Evolutionary conservation across 2,113 vertebrate genomes (phyloP).

Genomic region (Pimephales promelas): DNA sequence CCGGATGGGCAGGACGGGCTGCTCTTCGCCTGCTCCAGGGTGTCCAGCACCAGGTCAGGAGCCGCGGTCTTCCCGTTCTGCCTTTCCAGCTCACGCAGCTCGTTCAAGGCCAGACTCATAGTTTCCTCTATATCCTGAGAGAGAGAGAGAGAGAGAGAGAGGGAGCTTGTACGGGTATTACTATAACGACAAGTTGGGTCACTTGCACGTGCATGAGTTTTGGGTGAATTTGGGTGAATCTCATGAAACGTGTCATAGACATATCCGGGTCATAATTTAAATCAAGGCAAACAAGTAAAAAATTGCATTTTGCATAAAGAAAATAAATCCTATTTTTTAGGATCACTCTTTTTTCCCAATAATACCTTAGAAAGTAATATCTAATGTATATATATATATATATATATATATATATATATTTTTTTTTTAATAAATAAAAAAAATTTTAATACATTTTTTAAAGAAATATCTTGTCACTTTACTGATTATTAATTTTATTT

Average conservation of each 20-base stretch:
- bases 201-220: neutral
- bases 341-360: neutral
- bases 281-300: neutral
- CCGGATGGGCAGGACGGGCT: conserved; percentile 69
- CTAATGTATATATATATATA: neutral
- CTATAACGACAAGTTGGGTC: neutral
- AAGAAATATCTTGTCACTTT: no score
- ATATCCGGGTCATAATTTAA: neutral
- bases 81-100: conserved; percentile 90
- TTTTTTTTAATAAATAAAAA: no score
- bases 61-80: conserved; percentile 87
- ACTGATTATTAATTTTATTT: neutral
- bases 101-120: conserved; percentile 91
- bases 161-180: neutral
- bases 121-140: conserved; percentile 94
- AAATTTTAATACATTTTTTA: no score
- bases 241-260: neutral
- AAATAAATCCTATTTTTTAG: neutral
- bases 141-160: conserved; percentile 32
- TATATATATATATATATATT: no score
- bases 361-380: neutral
- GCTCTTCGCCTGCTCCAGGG: conserved; percentile 94
- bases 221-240: neutral
- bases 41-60: conserved; percentile 96
- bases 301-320: neutral